Evolutionary conservation across 1,140 invertebrate genomes (phyloP), one percentile per base, ranked within the genome.

Genomic region (Drosophila grimshawi): DNA sequence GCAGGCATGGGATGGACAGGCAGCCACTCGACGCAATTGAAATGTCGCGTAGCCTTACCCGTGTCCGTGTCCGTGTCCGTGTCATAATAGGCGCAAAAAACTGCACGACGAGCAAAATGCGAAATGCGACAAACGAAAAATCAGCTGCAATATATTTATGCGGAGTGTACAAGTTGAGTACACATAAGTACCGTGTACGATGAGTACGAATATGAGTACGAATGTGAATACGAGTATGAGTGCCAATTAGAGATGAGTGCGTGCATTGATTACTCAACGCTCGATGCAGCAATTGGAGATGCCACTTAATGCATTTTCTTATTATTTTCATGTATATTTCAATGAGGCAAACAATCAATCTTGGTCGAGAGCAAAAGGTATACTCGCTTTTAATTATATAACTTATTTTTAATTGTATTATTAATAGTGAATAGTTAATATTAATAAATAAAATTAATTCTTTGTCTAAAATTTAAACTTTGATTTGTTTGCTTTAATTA

Each of bases 11-110:
- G 49, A 62, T 64, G 81, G 62, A 51, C 39, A 56, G 48, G 59
- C 29, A 37, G 69, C 60, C 80, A 82, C 76, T 82, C 68, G 56
- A 85, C 52, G 64, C 82, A 86, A 86, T 88, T 88, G 83, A 86
- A 79, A 64, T 73, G 81, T 80, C 68, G 76, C 76, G 60, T 60
- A 37, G 78, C 48, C 29, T 49, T 8, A 3, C 62, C 62, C 68
- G 61, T 56, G 32, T 68, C 10, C 67, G 45, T 56, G 10, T 45
- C 10, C 51, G 46, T 48, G 78, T 81, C 57, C 82, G 82, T 73
- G 82, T 86, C 79, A 86, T 88, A 86, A 86, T 86, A 80, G 82
- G 79, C 82, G 79, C 76, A 86, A 86, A 86, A 86, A 86, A 69
- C 70, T 72, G 78, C 75, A 78, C 81, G 78, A 75, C 69, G 19